Conservation (phyloP, 2,797 vertebrate genomes). For the Betta splendens region DNA sequence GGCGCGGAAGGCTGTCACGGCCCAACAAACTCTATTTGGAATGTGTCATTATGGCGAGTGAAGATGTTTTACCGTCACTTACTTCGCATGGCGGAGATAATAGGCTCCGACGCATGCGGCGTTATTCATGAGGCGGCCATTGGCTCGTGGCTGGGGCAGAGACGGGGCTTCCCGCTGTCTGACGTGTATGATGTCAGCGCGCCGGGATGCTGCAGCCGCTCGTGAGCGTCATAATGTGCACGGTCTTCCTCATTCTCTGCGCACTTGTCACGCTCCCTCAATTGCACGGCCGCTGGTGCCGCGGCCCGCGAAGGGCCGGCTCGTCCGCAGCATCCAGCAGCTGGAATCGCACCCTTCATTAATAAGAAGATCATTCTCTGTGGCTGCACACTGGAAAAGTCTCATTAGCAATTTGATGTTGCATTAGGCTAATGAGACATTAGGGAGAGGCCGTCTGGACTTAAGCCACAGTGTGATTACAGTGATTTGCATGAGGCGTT, state of each 20-base stretch:
- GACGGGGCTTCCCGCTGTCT: conserved; percentile 16
- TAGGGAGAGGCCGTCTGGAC: conserved; percentile 28
- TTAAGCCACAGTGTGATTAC: conserved; percentile 26
- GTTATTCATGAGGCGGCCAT: conserved; percentile 18
- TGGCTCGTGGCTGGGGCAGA: not conserved
- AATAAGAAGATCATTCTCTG: conserved; percentile 43
- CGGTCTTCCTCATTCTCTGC: conserved; percentile 18
- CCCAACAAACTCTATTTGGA: conserved; percentile 42
- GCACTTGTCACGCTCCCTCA: conserved; percentile 28
- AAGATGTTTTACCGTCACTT: conserved; percentile 36
- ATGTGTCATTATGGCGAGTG: conserved; percentile 47
- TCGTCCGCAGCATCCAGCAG: conserved; percentile 28
- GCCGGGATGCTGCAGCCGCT: conserved; percentile 18
- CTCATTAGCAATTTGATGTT: conserved; percentile 57
- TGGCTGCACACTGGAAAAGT: conserved; percentile 16
- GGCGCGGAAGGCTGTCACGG: conserved; percentile 44
- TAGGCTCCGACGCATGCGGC: conserved; percentile 27
- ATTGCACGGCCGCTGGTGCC: conserved; percentile 10
- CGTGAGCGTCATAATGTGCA: not conserved
- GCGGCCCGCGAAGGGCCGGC: conserved; percentile 27
- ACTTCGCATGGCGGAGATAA: conserved; percentile 36
- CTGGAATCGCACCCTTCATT: conserved; percentile 49
- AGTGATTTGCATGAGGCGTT: conserved; percentile 6
- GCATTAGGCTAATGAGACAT: conserved; percentile 53
- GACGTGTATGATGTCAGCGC: conserved; percentile 2